A percentile compares a stretch with the other conserved stretches of the same genome.
These are phyloP conservation scores for Zoroaster sp. DNA, from an alignment of 53 echinoderm and acorn worm genomes.

Conservation along the genomic window DNA sequence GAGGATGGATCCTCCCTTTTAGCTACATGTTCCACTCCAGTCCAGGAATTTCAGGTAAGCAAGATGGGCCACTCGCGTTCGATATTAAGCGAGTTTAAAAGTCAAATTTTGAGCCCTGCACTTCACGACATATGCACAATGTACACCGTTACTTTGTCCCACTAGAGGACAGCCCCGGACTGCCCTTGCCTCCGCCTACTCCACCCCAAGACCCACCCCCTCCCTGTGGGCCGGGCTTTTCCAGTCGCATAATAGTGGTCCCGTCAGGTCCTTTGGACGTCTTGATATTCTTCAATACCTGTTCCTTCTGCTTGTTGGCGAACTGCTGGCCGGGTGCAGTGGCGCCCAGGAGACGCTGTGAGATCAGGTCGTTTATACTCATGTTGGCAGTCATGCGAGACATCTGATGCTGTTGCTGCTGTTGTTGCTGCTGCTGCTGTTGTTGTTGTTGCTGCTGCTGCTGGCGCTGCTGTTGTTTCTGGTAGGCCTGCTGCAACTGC, in stretches of 20 bases:
- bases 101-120: too few species aligned
- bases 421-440: not conserved
- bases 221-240: not conserved
- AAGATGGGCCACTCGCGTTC: too few species aligned
- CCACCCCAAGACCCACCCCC: not conserved
- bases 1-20: too few species aligned
- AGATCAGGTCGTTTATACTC: not conserved
- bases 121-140: too few species aligned
- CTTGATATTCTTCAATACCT: not conserved
- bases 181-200: not conserved
- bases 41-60: too few species aligned
- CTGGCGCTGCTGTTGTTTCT: not conserved
- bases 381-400: not conserved
- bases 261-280: not conserved
- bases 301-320: not conserved
- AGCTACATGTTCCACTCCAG: too few species aligned
- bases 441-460: slow-evolving; percentile 29
- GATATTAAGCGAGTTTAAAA: too few species aligned
- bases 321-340: not conserved
- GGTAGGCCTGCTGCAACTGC: not conserved
- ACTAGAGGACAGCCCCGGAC: not conserved
- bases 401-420: not conserved
- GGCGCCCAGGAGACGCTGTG: not conserved
- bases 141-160: not conserved
- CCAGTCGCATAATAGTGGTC: not conserved